phyloP scores from a whole-genome alignment of 1,140 invertebrate genomes.

The Nasonia vitripennis region DNA sequence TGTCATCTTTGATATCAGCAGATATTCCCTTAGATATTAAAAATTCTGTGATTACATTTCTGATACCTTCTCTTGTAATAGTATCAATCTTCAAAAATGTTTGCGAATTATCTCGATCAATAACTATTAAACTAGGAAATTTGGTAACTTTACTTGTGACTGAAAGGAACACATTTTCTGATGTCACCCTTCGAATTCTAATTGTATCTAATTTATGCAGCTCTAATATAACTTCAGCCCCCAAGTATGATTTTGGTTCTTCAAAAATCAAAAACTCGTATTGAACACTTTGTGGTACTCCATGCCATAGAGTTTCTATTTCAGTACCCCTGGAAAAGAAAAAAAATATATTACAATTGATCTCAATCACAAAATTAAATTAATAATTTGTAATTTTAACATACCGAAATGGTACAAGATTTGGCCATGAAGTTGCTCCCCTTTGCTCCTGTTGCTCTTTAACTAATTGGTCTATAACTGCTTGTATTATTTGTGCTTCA shows the following conservation, averaged over 20 bases:
- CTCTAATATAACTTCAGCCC: conserved; percentile 80
- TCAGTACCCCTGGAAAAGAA: conserved; percentile 62
- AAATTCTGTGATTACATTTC: conserved; percentile 71
- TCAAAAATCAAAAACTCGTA: conserved; percentile 80
- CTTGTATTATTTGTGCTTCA: conserved; percentile 75
- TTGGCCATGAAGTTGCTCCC: conserved; percentile 77
- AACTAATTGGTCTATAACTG: conserved; percentile 78
- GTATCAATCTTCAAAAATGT: conserved; percentile 70
- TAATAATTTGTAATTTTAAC: conserved; percentile 58
- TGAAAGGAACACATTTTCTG: conserved; percentile 75
- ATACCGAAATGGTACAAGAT: conserved; percentile 78
- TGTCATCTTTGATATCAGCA: conserved; percentile 54
- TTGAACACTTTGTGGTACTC: conserved; percentile 65
- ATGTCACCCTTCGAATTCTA: conserved; percentile 75
- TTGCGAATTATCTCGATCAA: conserved; percentile 68
- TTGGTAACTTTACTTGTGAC: conserved; percentile 71
- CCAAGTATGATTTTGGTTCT: conserved; percentile 75
- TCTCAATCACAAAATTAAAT: conserved; percentile 42
- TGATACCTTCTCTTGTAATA: conserved; percentile 69
- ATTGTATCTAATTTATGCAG: conserved; percentile 76
- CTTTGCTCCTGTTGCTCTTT: conserved; percentile 78
- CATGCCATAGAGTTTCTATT: conserved; percentile 72
- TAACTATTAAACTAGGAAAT: conserved; percentile 76
- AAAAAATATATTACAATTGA: conserved; percentile 51
- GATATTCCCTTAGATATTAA: conserved; percentile 70